These are phyloP conservation scores for Pteronotus mesoamericanus DNA, from an alignment of 2,797 vertebrate species.

Conservation along the genomic window DNA sequence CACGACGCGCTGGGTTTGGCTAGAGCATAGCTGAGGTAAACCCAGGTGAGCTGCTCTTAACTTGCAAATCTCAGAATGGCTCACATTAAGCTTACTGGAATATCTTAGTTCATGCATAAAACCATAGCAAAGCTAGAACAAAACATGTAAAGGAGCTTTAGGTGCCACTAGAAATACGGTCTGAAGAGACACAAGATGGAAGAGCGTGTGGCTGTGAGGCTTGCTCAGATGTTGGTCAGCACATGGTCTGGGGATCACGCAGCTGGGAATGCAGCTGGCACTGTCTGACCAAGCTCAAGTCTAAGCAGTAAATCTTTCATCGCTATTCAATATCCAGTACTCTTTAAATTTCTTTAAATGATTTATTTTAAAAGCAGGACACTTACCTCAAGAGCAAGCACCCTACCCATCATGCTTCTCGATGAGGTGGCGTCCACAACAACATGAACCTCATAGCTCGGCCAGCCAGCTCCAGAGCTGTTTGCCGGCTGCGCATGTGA, in stretches of 20 bases:
- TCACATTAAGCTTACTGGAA: not conserved
- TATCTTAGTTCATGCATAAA: not conserved
- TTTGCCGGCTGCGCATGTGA: conserved; percentile 92
- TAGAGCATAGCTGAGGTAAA: not conserved
- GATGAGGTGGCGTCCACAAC: conserved; percentile 93
- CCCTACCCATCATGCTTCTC: conserved; percentile 93
- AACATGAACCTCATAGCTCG: conserved; percentile 91
- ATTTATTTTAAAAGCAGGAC: not conserved
- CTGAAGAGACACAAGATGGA: not conserved
- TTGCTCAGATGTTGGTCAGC: too few relatives aligned
- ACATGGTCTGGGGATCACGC: not conserved
- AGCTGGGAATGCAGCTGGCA: not conserved
- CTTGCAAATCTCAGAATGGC: not conserved
- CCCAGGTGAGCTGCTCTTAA: not conserved
- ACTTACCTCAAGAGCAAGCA: conserved; percentile 91
- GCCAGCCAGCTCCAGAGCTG: conserved; percentile 89
- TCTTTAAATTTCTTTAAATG: not conserved
- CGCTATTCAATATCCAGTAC: not conserved
- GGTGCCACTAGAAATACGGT: not conserved
- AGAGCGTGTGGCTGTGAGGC: not conserved
- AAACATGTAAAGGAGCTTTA: not conserved
- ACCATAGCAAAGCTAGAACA: not conserved
- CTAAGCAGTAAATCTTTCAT: not conserved
- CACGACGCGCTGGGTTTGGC: too few relatives aligned
- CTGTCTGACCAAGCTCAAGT: not conserved